phyloP scores from a whole-genome alignment of 2,797 vertebrate genomes.

The Lemur catta region DNA sequence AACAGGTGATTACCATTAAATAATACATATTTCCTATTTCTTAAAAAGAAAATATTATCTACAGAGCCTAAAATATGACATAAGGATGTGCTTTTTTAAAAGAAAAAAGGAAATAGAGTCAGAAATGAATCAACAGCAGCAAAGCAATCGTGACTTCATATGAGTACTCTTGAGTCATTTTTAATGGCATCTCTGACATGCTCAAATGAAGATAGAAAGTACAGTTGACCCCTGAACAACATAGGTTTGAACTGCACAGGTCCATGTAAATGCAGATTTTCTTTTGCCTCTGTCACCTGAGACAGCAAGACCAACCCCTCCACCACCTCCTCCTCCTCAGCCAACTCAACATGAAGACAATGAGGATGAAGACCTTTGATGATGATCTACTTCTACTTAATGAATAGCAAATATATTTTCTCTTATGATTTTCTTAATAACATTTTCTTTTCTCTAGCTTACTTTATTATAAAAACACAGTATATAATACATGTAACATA shows the following conservation, averaged over 20 bases:
- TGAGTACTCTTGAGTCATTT: neutral
- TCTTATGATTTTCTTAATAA: neutral
- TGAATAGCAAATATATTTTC: neutral
- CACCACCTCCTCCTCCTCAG: neutral
- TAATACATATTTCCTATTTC: neutral
- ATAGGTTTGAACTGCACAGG: neutral
- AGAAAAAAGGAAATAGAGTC: neutral
- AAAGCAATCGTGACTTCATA: neutral
- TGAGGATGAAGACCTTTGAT: neutral
- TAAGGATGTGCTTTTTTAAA: neutral
- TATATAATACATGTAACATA: neutral
- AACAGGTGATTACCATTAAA: neutral
- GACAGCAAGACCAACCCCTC: neutral
- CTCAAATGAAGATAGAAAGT: neutral
- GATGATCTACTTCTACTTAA: neutral
- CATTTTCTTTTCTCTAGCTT: neutral
- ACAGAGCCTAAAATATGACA: neutral
- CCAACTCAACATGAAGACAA: too few relatives aligned
- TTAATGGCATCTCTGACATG: neutral
- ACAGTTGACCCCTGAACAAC: neutral
- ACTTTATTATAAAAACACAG: neutral
- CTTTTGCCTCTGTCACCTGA: neutral
- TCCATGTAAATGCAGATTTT: neutral
- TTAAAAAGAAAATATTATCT: neutral
- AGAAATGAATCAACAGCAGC: conserved; percentile 6